Evolutionary conservation across 2,797 vertebrate species (phyloP).

Genomic region (Crax fasciolata): DNA sequence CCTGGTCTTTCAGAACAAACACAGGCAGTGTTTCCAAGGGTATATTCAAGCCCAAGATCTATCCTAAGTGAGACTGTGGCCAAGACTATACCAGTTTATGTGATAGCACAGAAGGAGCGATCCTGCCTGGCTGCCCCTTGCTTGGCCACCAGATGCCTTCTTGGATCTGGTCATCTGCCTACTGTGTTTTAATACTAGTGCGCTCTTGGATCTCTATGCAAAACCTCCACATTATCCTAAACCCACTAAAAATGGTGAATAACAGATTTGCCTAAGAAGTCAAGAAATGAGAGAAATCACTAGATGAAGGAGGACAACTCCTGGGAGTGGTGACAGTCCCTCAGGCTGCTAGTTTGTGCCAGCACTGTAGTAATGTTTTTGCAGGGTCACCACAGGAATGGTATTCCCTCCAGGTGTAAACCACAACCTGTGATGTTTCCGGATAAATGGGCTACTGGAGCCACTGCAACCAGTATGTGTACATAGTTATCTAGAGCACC

Average conservation of each 20-base stretch:
- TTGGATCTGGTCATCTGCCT: neutral
- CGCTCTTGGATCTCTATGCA: neutral
- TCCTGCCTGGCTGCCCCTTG: neutral
- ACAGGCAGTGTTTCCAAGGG: neutral
- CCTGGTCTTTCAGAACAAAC: neutral
- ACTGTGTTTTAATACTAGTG: fast-evolving
- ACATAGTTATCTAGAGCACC: neutral
- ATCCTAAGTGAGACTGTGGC: neutral
- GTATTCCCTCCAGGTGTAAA: neutral
- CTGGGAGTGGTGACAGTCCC: neutral
- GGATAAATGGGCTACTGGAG: neutral
- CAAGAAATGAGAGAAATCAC: neutral
- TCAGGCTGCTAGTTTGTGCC: neutral
- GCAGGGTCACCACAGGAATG: neutral
- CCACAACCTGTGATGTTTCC: neutral
- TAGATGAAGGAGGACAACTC: neutral
- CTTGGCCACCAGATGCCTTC: neutral
- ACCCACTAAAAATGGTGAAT: neutral
- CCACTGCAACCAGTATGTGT: fast-evolving
- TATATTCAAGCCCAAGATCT: neutral
- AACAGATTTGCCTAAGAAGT: neutral
- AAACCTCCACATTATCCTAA: neutral
- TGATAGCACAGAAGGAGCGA: neutral
- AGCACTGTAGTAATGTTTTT: neutral
- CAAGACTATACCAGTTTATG: neutral